Evolutionary conservation across 2,888 invertebrate species (phyloP).

Genomic region (Actias luna): DNA sequence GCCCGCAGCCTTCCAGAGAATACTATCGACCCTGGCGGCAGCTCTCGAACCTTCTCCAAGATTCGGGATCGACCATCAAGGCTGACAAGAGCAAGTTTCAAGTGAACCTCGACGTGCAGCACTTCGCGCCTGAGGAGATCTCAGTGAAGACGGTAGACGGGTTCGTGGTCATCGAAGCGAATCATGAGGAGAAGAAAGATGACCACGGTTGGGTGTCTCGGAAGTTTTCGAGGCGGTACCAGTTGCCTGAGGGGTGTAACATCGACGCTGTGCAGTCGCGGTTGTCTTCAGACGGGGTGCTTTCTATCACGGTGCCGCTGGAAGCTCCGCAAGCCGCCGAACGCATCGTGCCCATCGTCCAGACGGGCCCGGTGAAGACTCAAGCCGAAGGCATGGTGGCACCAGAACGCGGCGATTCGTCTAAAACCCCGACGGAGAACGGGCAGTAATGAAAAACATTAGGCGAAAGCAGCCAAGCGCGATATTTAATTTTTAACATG

Average conservation of each 20-base stretch:
- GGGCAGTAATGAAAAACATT: slow-evolving; percentile 29
- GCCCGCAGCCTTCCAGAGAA: slow-evolving; percentile 28
- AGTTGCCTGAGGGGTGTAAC: slow-evolving; percentile 85
- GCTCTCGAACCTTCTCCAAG: slow-evolving; percentile 46
- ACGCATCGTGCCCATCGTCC: slow-evolving; percentile 75
- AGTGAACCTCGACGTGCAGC: slow-evolving; percentile 86
- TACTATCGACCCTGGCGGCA: slow-evolving; percentile 39
- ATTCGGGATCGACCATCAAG: slow-evolving; percentile 67
- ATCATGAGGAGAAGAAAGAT: slow-evolving; percentile 86
- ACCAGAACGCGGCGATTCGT: slow-evolving; percentile 25
- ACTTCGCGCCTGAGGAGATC: slow-evolving; percentile 87
- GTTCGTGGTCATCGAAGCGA: slow-evolving; percentile 84
- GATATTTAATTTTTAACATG: background rate
- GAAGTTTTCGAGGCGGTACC: slow-evolving; percentile 85
- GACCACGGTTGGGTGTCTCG: slow-evolving; percentile 85
- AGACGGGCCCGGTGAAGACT: slow-evolving; percentile 70
- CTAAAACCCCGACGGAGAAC: slow-evolving; percentile 28
- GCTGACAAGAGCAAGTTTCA: slow-evolving; percentile 83
- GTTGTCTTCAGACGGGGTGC: slow-evolving; percentile 86
- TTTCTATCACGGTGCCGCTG: slow-evolving; percentile 83
- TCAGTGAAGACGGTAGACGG: slow-evolving; percentile 85
- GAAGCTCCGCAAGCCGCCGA: slow-evolving; percentile 41
- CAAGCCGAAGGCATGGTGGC: slow-evolving; percentile 25
- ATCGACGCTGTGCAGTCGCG: slow-evolving; percentile 83
- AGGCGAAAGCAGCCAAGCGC: slow-evolving; percentile 21